These are phyloP conservation scores for Agrypnia vestita DNA, from an alignment of 1,140 invertebrate genomes.

Conservation along the genomic window DNA sequence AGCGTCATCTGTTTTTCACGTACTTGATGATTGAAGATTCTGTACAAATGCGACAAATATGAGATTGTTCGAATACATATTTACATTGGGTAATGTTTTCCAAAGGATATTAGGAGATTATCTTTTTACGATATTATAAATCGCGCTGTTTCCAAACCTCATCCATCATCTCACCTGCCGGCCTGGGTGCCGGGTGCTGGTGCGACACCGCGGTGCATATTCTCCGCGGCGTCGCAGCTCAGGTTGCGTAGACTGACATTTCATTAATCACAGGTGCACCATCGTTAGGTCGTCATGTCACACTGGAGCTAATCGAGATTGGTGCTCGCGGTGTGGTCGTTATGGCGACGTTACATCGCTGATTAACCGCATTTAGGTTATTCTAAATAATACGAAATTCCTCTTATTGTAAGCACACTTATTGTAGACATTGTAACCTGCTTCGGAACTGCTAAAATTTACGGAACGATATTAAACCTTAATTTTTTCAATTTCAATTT, in stretches of 20 bases:
- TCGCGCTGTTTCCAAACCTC: constrained; percentile 9
- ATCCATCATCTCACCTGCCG: not conserved
- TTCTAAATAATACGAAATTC: no score
- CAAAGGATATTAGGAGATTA: constrained; percentile 18
- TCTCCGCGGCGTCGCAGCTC: not conserved
- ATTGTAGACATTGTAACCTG: no score
- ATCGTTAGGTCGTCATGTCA: not conserved
- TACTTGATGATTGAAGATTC: no score
- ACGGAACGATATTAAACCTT: no score
- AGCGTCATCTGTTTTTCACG: no score
- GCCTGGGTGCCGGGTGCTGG: not conserved
- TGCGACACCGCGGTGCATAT: constrained; percentile 18
- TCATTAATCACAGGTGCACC: constrained; percentile 7
- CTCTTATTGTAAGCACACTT: no score
- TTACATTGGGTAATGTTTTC: not conserved
- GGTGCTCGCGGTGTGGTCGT: not conserved
- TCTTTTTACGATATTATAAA: constrained; percentile 5
- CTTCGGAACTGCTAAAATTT: no score
- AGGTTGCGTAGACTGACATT: constrained; percentile 1
- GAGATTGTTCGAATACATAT: not conserved
- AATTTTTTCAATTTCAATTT: no score
- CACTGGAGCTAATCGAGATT: not conserved
- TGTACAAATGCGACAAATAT: not conserved
- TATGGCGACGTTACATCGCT: no score
- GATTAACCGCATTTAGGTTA: no score